Conservation (phyloP, 2,888 invertebrate genomes). For the Acanthacorydalis orientalis region DNA sequence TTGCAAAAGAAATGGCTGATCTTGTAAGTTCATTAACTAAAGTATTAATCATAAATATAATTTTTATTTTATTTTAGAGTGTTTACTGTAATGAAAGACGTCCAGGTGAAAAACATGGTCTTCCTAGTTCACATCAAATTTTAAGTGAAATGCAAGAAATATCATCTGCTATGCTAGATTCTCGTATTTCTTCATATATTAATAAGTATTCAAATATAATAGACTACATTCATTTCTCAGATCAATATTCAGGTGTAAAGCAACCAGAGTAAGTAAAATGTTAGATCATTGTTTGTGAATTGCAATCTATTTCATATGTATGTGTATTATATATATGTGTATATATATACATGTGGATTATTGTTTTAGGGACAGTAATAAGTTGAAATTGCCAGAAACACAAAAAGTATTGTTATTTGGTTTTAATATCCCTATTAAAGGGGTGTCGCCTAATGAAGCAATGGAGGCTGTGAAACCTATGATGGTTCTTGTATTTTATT, state of each 20-base stretch:
- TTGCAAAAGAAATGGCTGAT: constrained; percentile 88
- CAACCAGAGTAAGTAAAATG: constrained; percentile 79
- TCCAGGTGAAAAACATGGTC: constrained; percentile 61
- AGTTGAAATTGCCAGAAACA: constrained; percentile 57
- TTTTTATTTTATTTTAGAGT: constrained; percentile 29
- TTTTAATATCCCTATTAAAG: constrained; percentile 52
- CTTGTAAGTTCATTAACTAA: constrained; percentile 23
- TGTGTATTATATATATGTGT: too few species aligned
- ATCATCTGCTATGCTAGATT: constrained; percentile 66
- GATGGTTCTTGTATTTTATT: constrained; percentile 77
- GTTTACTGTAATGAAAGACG: constrained; percentile 74
- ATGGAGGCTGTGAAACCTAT: constrained; percentile 66
- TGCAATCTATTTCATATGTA: too few species aligned
- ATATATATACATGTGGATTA: too few species aligned
- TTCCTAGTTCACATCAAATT: constrained; percentile 55
- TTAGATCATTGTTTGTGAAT: too few species aligned
- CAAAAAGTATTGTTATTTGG: constrained; percentile 70
- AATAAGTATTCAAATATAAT: constrained; percentile 67
- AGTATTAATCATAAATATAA: not conserved
- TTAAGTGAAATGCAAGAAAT: constrained; percentile 87
- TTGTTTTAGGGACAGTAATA: constrained; percentile 36
- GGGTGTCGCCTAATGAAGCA: constrained; percentile 47
- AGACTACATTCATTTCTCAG: constrained; percentile 94
- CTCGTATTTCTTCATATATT: constrained; percentile 56
- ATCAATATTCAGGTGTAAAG: constrained; percentile 85